A percentile compares a stretch with the other conserved stretches of the same genome.
phyloP scores from a whole-genome alignment of 2,888 invertebrate species.

The Camptogramma bilineatum region DNA sequence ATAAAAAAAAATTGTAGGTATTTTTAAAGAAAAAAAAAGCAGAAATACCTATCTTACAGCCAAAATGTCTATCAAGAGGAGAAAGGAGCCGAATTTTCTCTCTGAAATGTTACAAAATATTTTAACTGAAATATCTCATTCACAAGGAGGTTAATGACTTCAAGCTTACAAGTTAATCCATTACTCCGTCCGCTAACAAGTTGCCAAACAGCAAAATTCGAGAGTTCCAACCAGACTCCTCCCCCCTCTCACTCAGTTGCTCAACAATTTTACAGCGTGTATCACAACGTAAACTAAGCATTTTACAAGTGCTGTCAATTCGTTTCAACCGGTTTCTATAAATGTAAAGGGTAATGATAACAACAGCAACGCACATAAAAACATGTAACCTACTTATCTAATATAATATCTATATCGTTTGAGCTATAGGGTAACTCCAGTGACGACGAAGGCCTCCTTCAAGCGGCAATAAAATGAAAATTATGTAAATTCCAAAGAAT shows the following conservation, averaged over 20 bases:
- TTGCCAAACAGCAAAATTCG: slow-evolving; percentile 31
- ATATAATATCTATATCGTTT: too few relatives aligned
- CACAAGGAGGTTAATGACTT: slow-evolving; percentile 13
- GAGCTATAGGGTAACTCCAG: too few relatives aligned
- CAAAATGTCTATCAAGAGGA: too few relatives aligned
- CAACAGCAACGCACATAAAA: not conserved
- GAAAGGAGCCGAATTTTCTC: not conserved
- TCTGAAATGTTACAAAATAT: not conserved
- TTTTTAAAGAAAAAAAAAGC: too few relatives aligned
- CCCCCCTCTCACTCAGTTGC: slow-evolving; percentile 42
- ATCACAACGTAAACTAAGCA: slow-evolving; percentile 26
- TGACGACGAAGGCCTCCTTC: too few relatives aligned
- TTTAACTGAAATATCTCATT: slow-evolving; percentile 1
- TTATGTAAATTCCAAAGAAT: too few relatives aligned
- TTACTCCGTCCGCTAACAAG: slow-evolving; percentile 17
- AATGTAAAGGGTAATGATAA: slow-evolving; percentile 26
- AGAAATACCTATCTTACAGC: too few relatives aligned
- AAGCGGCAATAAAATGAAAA: too few relatives aligned
- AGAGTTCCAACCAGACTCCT: slow-evolving; percentile 30
- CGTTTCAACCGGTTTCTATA: slow-evolving; percentile 37
- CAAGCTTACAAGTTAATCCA: slow-evolving; percentile 29
- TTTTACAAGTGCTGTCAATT: slow-evolving; percentile 39
- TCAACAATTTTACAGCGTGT: slow-evolving; percentile 38
- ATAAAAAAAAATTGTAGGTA: too few relatives aligned
- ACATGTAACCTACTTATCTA: not conserved